These are phyloP conservation scores for Andrena dorsata DNA, from an alignment of 2,888 invertebrate species.

Conservation along the genomic window DNA sequence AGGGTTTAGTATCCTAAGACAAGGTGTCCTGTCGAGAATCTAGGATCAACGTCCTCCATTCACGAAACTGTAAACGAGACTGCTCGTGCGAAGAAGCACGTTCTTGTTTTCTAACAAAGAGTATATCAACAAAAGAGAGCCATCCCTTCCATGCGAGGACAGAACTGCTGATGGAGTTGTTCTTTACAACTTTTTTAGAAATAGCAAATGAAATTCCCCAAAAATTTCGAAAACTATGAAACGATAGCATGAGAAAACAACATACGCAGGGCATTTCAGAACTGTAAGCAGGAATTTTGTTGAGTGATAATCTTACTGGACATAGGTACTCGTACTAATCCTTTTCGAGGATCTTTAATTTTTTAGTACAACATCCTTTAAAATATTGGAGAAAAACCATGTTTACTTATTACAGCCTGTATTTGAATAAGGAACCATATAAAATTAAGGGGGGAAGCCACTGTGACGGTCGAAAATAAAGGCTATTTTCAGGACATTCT, in stretches of 20 bases:
- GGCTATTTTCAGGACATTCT: too few species aligned
- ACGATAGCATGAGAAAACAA: background rate
- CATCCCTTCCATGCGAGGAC: constrained; percentile 4
- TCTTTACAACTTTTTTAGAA: constrained; percentile 1
- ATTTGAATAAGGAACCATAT: too few species aligned
- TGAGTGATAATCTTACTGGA: too few species aligned
- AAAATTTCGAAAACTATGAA: constrained; percentile 8
- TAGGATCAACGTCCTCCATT: constrained; percentile 17
- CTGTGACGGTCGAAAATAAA: too few species aligned
- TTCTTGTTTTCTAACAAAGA: background rate
- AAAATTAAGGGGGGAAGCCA: too few species aligned
- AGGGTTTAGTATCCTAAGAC: background rate
- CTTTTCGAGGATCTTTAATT: too few species aligned
- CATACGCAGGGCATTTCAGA: too few species aligned
- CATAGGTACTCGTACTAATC: too few species aligned
- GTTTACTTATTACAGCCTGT: too few species aligned
- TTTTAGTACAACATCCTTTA: too few species aligned
- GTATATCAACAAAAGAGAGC: background rate
- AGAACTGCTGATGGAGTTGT: background rate
- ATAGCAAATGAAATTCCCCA: background rate
- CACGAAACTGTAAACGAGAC: background rate
- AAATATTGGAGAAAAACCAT: too few species aligned
- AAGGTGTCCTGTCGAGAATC: background rate
- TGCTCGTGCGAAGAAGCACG: background rate
- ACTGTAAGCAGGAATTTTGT: too few species aligned